Conservation (phyloP, 2,797 vertebrate genomes). For the Saxicola maurus region DNA sequence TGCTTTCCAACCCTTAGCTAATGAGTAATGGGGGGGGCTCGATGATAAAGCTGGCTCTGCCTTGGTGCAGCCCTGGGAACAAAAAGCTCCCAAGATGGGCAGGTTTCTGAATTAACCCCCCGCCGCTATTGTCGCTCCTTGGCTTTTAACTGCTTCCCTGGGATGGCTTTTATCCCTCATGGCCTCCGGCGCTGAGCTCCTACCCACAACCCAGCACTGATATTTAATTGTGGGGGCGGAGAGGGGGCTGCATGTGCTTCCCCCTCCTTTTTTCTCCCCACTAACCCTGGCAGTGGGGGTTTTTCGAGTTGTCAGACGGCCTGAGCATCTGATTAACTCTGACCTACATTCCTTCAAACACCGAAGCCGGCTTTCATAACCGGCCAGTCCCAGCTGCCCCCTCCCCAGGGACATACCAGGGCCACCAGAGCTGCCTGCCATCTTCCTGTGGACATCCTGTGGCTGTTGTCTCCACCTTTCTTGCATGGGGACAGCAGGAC, state of each 20-base stretch:
- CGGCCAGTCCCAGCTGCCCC: background rate
- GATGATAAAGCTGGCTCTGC: background rate
- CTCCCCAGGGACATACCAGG: background rate
- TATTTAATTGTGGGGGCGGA: background rate
- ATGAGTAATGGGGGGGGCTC: background rate
- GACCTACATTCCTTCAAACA: conserved; percentile 64
- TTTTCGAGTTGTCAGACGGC: conserved; percentile 51
- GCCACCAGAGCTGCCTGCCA: background rate
- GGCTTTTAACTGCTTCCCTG: background rate
- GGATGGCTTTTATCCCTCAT: background rate
- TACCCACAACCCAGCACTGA: background rate
- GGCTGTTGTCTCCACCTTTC: background rate
- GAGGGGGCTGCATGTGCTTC: background rate
- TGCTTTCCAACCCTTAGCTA: background rate
- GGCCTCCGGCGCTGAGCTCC: background rate
- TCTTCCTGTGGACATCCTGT: accelerated
- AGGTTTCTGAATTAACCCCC: conserved; percentile 13
- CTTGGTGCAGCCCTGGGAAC: background rate
- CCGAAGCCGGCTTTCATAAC: conserved; percentile 23
- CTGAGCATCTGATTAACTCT: conserved; percentile 60
- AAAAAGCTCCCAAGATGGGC: background rate
- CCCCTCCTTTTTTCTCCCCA: background rate
- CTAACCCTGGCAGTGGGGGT: background rate
- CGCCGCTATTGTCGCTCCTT: background rate
- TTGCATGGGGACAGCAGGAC: background rate